Conservation (phyloP, 2,113 vertebrate genomes). For the Siphamia tubifer region DNA sequence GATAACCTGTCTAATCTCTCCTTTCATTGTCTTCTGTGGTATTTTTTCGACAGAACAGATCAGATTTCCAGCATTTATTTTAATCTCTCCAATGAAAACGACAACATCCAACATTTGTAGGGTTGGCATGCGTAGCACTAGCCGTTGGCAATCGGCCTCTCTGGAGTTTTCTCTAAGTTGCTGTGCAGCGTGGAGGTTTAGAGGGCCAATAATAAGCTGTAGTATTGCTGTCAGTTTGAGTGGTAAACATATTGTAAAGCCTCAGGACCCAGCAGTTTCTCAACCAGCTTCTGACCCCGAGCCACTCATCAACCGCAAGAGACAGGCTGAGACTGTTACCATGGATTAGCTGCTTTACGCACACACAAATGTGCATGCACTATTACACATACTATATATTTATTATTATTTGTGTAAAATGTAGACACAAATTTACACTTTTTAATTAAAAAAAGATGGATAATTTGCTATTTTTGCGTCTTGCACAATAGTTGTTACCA, state of each 20-base stretch:
- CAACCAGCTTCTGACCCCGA: slow-evolving; percentile 57
- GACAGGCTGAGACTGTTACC: slow-evolving; percentile 43
- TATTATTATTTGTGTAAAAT: neutral
- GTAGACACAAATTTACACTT: neutral
- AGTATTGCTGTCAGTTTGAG: slow-evolving; percentile 68
- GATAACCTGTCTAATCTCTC: slow-evolving; percentile 47
- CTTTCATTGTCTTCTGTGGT: slow-evolving; percentile 14
- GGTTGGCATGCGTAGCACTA: slow-evolving; percentile 29
- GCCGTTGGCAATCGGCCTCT: slow-evolving; percentile 58
- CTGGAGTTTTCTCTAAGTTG: slow-evolving; percentile 59
- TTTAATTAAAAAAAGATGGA: slow-evolving; percentile 15
- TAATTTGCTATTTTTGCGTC: slow-evolving; percentile 25
- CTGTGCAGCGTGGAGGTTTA: slow-evolving; percentile 57
- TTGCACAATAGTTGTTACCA: slow-evolving; percentile 37
- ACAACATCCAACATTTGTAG: slow-evolving; percentile 37
- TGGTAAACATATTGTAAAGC: slow-evolving; percentile 77
- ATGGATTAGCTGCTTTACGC: slow-evolving; percentile 49
- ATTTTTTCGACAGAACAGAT: slow-evolving; percentile 3
- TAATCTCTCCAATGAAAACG: slow-evolving; percentile 30
- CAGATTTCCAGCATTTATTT: slow-evolving; percentile 33
- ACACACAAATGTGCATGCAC: neutral
- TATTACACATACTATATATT: neutral
- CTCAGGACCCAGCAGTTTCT: slow-evolving; percentile 57
- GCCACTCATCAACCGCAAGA: slow-evolving; percentile 68
- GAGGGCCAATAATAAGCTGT: slow-evolving; percentile 70